Conservation (phyloP, 2,888 invertebrate genomes). For the Luperina nickerlii region DNA sequence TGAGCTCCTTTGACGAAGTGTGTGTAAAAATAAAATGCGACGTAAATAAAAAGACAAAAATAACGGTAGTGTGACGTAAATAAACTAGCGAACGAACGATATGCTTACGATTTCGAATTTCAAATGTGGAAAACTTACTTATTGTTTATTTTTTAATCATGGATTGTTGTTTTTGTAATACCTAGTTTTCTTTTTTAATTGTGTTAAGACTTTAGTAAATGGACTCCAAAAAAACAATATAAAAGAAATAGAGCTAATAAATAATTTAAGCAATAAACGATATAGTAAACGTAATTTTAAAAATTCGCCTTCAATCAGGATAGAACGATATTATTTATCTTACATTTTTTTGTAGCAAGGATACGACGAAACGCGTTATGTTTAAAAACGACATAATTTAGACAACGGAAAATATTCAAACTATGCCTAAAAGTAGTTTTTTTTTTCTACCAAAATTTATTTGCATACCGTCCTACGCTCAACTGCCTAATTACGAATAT, state of each 20-base stretch:
- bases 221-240: background rate
- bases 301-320: conserved; percentile 22
- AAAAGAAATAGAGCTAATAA: background rate
- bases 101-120: conserved; percentile 38
- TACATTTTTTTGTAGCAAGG: conserved; percentile 34
- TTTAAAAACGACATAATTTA: conserved; percentile 25
- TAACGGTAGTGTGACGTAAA: conserved; percentile 54
- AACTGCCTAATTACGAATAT: conserved; percentile 24
- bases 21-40: conserved; percentile 53
- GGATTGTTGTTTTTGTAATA: conserved; percentile 1
- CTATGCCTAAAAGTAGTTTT: background rate
- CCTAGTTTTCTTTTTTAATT: background rate
- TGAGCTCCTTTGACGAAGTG: conserved; percentile 51
- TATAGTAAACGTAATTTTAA: no score
- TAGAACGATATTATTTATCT: conserved; percentile 27
- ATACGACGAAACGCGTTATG: conserved; percentile 28
- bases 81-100: conserved; percentile 31
- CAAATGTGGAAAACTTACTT: conserved; percentile 37
- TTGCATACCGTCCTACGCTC: conserved; percentile 30
- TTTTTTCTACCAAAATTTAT: conserved; percentile 1
- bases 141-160: background rate
- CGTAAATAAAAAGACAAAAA: conserved; percentile 58
- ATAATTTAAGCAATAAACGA: no score
- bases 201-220: background rate
- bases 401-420: background rate